phyloP scores from a whole-genome alignment of 2,797 vertebrate genomes.

The Eleutherodactylus coqui region DNA sequence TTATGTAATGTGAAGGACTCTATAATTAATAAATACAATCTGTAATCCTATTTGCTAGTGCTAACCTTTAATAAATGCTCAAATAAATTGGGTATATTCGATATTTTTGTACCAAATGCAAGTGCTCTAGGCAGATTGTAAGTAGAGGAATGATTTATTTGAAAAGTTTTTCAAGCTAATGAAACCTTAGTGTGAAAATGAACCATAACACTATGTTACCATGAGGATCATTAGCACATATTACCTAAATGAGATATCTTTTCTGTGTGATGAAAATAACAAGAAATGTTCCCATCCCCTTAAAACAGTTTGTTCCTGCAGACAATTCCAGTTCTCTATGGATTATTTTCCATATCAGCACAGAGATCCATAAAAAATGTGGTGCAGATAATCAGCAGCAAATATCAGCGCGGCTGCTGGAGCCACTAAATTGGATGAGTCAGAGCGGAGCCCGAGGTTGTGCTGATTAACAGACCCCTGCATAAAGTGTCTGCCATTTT shows the following conservation, averaged over 20 bases:
- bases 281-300: background rate
- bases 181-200: slow-evolving; percentile 15
- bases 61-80: background rate
- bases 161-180: slow-evolving; percentile 11
- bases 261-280: background rate
- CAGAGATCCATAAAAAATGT: slow-evolving; percentile 3
- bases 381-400: background rate
- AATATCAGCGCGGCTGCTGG: background rate
- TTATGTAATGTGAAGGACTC: background rate
- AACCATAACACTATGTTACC: background rate
- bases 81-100: background rate
- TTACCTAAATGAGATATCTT: slow-evolving; percentile 8
- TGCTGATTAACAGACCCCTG: slow-evolving; percentile 54
- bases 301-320: background rate
- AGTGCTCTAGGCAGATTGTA: background rate
- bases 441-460: slow-evolving; percentile 38
- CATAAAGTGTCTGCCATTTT: slow-evolving; percentile 50
- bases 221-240: slow-evolving; percentile 16
- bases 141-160: slow-evolving; percentile 2
- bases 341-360: slow-evolving; percentile 37
- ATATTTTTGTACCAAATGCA: background rate
- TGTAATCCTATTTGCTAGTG: background rate
- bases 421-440: slow-evolving; percentile 39
- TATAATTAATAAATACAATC: background rate
- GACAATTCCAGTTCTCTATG: slow-evolving; percentile 20